phyloP scores from a whole-genome alignment of 2,888 invertebrate species.

The Chrysolina americana region DNA sequence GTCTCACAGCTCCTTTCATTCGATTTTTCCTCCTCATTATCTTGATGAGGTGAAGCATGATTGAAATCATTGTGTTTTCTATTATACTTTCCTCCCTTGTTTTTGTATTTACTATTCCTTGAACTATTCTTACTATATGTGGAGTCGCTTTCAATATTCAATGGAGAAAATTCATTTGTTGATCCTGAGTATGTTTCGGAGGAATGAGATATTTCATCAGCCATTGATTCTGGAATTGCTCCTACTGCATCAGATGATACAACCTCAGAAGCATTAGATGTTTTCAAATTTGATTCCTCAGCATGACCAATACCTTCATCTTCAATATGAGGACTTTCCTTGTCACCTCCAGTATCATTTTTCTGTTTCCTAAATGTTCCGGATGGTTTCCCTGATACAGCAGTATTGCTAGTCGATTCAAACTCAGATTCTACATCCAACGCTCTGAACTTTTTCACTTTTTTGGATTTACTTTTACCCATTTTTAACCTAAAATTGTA shows the following conservation, averaged over 20 bases:
- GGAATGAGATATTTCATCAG: background rate
- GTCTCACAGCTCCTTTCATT: too few species aligned
- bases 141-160: too few species aligned
- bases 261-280: background rate
- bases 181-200: background rate
- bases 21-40: too few species aligned
- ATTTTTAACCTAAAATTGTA: conserved; percentile 19
- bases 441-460: background rate
- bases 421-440: background rate
- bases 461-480: conserved; percentile 4
- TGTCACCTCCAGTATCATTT: background rate
- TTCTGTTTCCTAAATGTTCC: background rate
- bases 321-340: background rate
- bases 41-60: too few species aligned
- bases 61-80: too few species aligned
- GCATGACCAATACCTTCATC: background rate
- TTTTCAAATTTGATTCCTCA: background rate
- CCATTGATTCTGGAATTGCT: background rate
- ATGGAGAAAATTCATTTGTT: background rate
- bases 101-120: too few species aligned
- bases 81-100: too few species aligned
- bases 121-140: too few species aligned
- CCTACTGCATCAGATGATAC: background rate
- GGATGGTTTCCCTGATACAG: background rate
- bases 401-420: background rate